phyloP scores from a whole-genome alignment of 1,140 invertebrate genomes.

The Maniola jurtina region DNA sequence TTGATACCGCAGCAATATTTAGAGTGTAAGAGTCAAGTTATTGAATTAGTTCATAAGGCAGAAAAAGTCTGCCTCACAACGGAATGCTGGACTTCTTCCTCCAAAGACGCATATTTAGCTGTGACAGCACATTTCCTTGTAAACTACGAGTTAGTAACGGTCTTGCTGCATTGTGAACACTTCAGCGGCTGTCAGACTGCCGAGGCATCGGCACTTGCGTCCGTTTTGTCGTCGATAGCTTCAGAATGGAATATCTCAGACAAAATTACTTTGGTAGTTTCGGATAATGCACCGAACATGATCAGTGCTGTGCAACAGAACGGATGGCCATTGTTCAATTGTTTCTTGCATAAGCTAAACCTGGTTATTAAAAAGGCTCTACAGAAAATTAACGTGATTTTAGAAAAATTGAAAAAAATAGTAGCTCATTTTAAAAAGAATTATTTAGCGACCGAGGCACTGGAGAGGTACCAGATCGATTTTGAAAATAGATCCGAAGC shows the following conservation, averaged over 20 bases:
- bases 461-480: constrained; percentile 21
- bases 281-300: neutral
- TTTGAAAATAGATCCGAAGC: constrained; percentile 5
- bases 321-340: constrained; percentile 4
- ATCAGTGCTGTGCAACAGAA: neutral
- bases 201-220: neutral
- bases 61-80: constrained; percentile 21
- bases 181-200: neutral
- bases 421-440: constrained; percentile 18
- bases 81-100: constrained; percentile 26
- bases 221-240: neutral
- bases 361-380: constrained; percentile 20
- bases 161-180: constrained; percentile 21
- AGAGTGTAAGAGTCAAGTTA: constrained; percentile 18
- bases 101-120: constrained; percentile 22
- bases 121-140: constrained; percentile 27
- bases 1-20: constrained; percentile 17
- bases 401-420: constrained; percentile 17
- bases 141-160: constrained; percentile 21
- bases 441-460: constrained; percentile 5
- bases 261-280: neutral
- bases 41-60: constrained; percentile 17
- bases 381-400: constrained; percentile 1
- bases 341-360: constrained; percentile 27
- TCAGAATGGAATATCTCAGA: neutral